Base-by-base conservation (phyloP, 23 tunicate species). In the Styela clava region DNA sequence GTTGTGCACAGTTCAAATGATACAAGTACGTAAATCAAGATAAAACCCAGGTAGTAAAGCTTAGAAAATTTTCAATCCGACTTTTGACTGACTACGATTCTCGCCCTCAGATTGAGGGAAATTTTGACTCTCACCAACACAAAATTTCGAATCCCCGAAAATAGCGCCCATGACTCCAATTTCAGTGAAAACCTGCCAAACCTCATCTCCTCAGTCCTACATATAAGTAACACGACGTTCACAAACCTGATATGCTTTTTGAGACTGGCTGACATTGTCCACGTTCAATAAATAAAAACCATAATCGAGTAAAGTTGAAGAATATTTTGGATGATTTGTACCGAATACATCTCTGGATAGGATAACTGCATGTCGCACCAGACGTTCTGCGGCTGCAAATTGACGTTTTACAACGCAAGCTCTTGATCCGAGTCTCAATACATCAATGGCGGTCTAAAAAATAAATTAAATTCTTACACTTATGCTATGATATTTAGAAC, bases 371-470 rank as follows among this genome's bases (percentile, higher is more conserved):
- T 37, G 64, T 25, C 65, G 9, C 1, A 76, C 81, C 18, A 76
- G 64, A 20, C 65, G 27, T 76, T 76, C 81, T 21, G 81, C 81
- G 12, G 81, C 81, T 52, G 27, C 1, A 37, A 76, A 76, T 76
- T 76, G 81, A 22, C 81, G 64, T 37, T 76, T 76, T 0, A 76
- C 65, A 29, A 76, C 81, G 23, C 81, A 76, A 18, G 81, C 81
- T 76, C 29, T 44, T 22, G 81, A 37, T 23, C 68, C 81, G 32
- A 76, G 81, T 37, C 81, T 68, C 68, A 76, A 21, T 27, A 76
- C 81, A 37, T 76, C 81, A 2, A 76, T 76, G n/a, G 36, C 31
- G n/a, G 81, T 76, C 81, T 76, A 76, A 2, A 18, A 37, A 76
- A 1, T 21, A 0, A n/a, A 33, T n/a, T n/a, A 1, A 25, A 67